Conservation (phyloP, 2,113 vertebrate species). For the Felis catus region DNA sequence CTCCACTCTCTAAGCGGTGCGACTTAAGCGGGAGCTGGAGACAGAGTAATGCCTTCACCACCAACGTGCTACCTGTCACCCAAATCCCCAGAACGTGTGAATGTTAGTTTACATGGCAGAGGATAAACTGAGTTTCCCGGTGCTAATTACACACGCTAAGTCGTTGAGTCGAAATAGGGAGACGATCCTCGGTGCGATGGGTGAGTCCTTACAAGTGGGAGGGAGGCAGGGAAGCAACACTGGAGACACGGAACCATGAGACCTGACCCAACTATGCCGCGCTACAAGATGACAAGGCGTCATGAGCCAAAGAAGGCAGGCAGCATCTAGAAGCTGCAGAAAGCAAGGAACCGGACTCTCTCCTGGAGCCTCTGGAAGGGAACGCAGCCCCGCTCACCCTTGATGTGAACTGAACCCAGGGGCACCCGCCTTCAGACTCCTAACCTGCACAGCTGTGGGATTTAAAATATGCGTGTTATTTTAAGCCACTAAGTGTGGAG, state of each 20-base stretch:
- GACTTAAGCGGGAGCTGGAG: not conserved
- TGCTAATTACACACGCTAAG: not conserved
- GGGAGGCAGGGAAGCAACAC: rapidly evolving
- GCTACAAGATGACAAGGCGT: rapidly evolving
- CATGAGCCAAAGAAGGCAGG: not conserved
- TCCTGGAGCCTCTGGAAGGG: too few relatives aligned
- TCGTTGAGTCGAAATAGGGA: rapidly evolving
- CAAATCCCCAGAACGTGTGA: too few relatives aligned
- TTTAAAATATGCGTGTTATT: rapidly evolving
- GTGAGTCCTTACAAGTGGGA: not conserved
- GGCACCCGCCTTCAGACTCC: too few relatives aligned
- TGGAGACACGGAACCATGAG: rapidly evolving
- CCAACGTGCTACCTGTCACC: not conserved
- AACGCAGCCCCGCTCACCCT: not conserved
- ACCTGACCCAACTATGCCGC: rapidly evolving
- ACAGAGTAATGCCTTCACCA: not conserved
- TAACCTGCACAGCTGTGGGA: not conserved
- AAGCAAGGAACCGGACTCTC: not conserved
- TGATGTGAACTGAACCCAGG: rapidly evolving
- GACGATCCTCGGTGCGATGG: rapidly evolving
- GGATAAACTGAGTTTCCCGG: rapidly evolving
- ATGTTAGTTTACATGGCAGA: rapidly evolving
- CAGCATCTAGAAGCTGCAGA: not conserved
- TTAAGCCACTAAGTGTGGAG: not conserved
- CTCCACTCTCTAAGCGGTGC: not conserved